A percentile compares a stretch with the other conserved stretches of the same genome.
Conservation (phyloP, 2,113 vertebrate species). For the Mormyrus lacerda region DNA sequence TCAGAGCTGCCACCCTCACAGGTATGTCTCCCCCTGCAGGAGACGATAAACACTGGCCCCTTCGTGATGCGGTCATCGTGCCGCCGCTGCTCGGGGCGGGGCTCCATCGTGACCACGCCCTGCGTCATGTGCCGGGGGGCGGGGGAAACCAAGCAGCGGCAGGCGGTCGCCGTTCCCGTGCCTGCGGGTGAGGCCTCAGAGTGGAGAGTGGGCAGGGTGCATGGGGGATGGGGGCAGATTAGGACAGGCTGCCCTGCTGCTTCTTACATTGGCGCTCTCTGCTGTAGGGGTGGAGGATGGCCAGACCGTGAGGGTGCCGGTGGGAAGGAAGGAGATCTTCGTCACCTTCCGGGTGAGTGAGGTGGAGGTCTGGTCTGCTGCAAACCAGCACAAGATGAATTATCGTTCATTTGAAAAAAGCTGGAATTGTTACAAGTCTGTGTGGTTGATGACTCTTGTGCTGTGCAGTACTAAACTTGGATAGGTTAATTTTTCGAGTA, state of each 20-base stretch:
- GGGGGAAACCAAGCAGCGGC: slow-evolving; percentile 87
- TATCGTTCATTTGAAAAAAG: not conserved
- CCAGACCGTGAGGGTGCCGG: slow-evolving; percentile 92
- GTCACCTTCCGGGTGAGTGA: slow-evolving; percentile 81
- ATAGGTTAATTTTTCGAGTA: not conserved
- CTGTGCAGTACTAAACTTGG: not conserved
- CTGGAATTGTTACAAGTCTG: not conserved
- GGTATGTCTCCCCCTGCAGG: slow-evolving; percentile 51
- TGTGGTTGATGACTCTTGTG: not conserved
- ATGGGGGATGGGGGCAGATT: not conserved
- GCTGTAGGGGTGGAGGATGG: slow-evolving; percentile 85
- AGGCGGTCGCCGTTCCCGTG: slow-evolving; percentile 80
- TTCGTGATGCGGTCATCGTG: slow-evolving; percentile 97
- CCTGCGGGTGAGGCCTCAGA: slow-evolving; percentile 76
- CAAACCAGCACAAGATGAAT: not conserved
- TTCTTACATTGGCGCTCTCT: not conserved
- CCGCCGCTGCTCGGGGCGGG: slow-evolving; percentile 78
- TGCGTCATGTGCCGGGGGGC: slow-evolving; percentile 75
- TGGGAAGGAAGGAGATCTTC: slow-evolving; percentile 92
- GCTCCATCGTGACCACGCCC: slow-evolving; percentile 70
- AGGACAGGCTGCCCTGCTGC: not conserved
- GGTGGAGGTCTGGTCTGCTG: not conserved
- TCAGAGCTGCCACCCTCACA: not conserved
- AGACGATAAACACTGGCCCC: slow-evolving; percentile 89
- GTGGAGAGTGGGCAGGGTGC: not conserved